Conservation (phyloP, 2,888 invertebrate species). For the Panopea generosa region DNA sequence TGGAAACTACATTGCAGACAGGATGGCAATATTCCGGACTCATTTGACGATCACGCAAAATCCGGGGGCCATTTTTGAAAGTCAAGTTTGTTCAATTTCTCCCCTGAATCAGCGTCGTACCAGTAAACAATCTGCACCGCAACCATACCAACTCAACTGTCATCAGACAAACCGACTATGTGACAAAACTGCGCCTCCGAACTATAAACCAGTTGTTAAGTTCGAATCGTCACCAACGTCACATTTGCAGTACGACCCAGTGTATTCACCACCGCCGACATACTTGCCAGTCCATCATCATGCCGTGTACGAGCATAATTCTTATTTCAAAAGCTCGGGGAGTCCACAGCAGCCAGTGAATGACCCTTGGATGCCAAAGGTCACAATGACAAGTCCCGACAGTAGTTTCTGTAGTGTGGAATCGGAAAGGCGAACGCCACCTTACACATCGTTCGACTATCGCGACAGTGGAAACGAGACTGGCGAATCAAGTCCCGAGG, state of each 20-base stretch:
- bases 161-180: no score
- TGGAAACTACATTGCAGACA: slow-evolving; percentile 63
- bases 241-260: no score
- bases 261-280: no score
- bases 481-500: slow-evolving; percentile 47
- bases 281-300: no score
- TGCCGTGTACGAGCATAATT: no score
- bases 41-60: slow-evolving; percentile 34
- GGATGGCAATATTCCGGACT: slow-evolving; percentile 61
- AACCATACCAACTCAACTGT: background rate
- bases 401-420: slow-evolving; percentile 15
- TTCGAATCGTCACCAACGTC: no score
- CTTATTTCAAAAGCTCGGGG: no score
- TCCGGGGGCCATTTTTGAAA: slow-evolving; percentile 65
- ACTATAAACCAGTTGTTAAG: no score
- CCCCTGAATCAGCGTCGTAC: background rate
- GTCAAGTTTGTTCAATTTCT: slow-evolving; percentile 58
- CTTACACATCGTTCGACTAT: slow-evolving; percentile 8
- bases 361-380: slow-evolving; percentile 33
- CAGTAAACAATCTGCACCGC: background rate
- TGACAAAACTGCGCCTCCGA: no score
- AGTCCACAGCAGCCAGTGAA: no score
- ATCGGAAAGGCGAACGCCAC: slow-evolving; percentile 20
- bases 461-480: slow-evolving; percentile 64
- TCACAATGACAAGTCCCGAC: slow-evolving; percentile 13